phyloP scores from a whole-genome alignment of 2,113 vertebrate genomes.

The Malurus cyaneus region DNA sequence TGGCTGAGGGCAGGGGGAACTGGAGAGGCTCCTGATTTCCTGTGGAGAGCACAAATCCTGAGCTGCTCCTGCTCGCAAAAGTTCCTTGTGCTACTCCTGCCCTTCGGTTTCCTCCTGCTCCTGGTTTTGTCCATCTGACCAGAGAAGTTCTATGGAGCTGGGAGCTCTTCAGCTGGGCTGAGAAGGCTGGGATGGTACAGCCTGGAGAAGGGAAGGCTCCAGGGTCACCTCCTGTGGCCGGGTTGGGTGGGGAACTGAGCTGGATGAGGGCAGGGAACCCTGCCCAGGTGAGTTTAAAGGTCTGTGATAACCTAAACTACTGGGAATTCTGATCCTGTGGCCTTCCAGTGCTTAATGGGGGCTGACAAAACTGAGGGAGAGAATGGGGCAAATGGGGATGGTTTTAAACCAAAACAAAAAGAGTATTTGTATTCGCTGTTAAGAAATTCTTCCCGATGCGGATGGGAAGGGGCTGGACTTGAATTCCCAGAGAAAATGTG shows the following conservation, averaged over 20 bases:
- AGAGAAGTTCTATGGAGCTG: neutral
- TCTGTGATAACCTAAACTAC: too few relatives aligned
- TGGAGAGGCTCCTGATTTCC: neutral
- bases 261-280: too few relatives aligned
- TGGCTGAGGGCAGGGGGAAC: neutral
- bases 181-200: too few relatives aligned
- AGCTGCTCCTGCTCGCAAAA: neutral
- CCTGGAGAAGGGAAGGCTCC: too few relatives aligned
- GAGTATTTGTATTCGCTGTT: neutral
- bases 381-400: neutral
- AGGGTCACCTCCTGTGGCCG: too few relatives aligned
- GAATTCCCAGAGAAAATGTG: neutral
- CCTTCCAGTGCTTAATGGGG: too few relatives aligned
- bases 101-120: neutral
- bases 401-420: neutral
- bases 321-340: too few relatives aligned
- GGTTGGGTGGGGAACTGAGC: too few relatives aligned
- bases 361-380: too few relatives aligned
- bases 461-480: neutral
- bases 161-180: neutral
- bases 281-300: too few relatives aligned
- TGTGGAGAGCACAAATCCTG: neutral
- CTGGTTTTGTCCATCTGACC: neutral
- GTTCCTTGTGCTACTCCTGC: accelerated
- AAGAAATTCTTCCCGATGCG: neutral